Base-by-base conservation (phyloP, 1,140 invertebrate species). In the Pantala flavescens region DNA sequence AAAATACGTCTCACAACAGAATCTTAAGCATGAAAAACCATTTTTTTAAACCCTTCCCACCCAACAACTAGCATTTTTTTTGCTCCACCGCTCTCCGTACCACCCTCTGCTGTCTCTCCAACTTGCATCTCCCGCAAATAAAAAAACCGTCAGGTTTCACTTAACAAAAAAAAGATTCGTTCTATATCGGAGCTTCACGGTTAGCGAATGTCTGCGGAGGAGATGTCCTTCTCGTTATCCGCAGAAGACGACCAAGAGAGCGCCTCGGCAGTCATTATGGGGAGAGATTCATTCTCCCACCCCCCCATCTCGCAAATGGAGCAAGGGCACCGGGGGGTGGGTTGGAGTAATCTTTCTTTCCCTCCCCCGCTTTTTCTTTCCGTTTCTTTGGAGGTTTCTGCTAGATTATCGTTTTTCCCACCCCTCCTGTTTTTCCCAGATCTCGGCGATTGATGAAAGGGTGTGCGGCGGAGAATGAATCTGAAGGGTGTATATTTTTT, bases 361-460 rank as follows among this genome's bases (percentile, higher is more conserved):
- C 12, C 49, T 63, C 49, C 49, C 49, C 49, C 49, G 12, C 49
- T 63, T 63, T 63, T 63, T 63, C 14, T 63, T 63, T 63, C 49
- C 49, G 49, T 63, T 63, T 63, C 49, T 63, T 63, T 63, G 49
- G 49, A 63, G 49, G 49, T 63, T 63, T 63, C 49, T 63, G 49
- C 49, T 63, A 12, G 49, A 63, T 63, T 63, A 63, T 63, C 49
- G 49, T 63, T 63, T 63, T 63, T 63, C n/a, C 49, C 49, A 16
- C 14, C 49, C 49, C 49, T 16, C 49, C 49, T 21, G 16, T 21
- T 63, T 63, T 63, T 21, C 49, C 14, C 16, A 63, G 49, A 7
- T 21, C 49, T 63, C 16, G 49, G 49, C 3, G 49, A 63, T 7
- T 63, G 49, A 14, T 12, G 49, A 21, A 63, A 63, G 49, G 12